Evolutionary conservation across 2,888 invertebrate genomes (phyloP), one percentile per base, ranked within the genome.

Genomic region (Caenorhabditis doughertyi): DNA sequence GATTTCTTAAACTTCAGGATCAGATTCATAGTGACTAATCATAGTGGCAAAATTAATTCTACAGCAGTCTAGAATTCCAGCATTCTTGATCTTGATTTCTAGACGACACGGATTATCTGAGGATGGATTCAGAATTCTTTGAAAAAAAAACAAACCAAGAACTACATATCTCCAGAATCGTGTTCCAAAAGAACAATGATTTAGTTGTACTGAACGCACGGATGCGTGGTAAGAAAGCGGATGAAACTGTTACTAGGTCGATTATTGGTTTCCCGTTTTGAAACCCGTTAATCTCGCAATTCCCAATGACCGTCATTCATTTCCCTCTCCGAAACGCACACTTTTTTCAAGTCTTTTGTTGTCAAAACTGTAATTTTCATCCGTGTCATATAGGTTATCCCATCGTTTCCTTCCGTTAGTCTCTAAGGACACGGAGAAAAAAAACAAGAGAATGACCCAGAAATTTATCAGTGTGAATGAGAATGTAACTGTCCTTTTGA

Each of bases 161-260:
- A 47, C 13, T 47, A 18, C 18, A 47, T n/a, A n/a, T n/a, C n/a
- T n/a, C n/a, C n/a, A n/a, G n/a, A 47, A 4, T n/a, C 18, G 18
- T 18, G 3, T 13, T 9, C 39, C 3, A 47, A 47, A 47, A 47
- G 44, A 47, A 47, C 23, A 25, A 51, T 32, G 13, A 55, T 27
- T 29, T 18, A 58, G 18, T 16, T 29, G 35, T 35, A 44, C n/a
- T 16, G 27, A 44, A 39, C 44, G 60, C 51, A 53, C 60, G 68
- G 76, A 68, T 62, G 74, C 56, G 35, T 74, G 74, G 29, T 35
- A 65, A 56, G 74, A 67, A 65, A 76, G 58, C 77, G 77, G 77
- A 77, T 70, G 77, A 77, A 60, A 68, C 77, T 49, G 68, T 68
- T 76, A 81, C 74, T 81, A 65, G 62, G 74, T 71, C 70, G 62